phyloP scores from a whole-genome alignment of 2,797 vertebrate species.

The Streptopelia turtur region DNA sequence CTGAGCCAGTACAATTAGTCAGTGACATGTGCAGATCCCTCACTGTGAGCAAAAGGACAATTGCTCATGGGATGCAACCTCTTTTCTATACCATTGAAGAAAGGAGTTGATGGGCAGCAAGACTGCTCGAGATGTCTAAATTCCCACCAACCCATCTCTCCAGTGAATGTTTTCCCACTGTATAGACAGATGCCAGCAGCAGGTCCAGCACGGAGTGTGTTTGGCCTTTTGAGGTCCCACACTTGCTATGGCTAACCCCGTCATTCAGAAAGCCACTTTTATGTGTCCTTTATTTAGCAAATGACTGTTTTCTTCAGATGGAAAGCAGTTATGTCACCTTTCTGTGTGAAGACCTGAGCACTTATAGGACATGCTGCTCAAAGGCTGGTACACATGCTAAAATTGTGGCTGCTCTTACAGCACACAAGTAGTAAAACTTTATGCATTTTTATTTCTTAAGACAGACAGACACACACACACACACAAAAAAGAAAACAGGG shows the following conservation, averaged over 20 bases:
- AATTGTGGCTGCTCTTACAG: background rate
- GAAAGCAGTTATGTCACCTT: background rate
- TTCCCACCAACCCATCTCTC: background rate
- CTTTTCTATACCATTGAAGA: background rate
- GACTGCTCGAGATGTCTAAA: background rate
- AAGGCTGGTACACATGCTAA: background rate
- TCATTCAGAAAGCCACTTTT: background rate
- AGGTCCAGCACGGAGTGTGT: background rate
- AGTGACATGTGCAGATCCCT: background rate
- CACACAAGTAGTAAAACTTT: background rate
- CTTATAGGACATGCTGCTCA: background rate
- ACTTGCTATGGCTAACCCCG: background rate
- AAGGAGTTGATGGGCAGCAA: background rate
- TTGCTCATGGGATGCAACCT: background rate
- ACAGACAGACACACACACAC: accelerated
- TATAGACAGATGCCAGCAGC: background rate
- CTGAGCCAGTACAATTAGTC: background rate
- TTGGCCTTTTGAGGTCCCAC: background rate
- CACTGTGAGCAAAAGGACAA: accelerated
- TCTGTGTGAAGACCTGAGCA: background rate
- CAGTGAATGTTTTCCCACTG: accelerated
- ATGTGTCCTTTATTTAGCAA: background rate
- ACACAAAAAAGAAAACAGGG: too few relatives aligned
- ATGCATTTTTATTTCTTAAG: background rate
- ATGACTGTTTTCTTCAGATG: background rate